These are phyloP conservation scores for Agrotis puta DNA, from an alignment of 2,888 invertebrate genomes.

Conservation along the genomic window DNA sequence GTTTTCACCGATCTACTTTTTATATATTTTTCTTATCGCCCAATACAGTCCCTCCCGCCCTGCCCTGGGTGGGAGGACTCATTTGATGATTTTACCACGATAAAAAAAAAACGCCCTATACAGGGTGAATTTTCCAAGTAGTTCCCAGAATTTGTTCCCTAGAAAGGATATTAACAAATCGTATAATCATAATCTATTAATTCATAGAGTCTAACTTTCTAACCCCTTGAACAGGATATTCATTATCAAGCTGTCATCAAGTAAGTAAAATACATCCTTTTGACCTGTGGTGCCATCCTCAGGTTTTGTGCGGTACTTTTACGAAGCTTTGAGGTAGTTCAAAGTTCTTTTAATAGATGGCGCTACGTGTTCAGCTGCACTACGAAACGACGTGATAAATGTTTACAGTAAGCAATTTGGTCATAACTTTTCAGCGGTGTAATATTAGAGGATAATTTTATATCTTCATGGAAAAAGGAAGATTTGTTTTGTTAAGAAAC, in stretches of 20 bases:
- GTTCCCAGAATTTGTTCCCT: no score
- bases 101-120: no score
- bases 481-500: not conserved
- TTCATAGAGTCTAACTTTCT: not conserved
- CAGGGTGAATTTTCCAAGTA: no score
- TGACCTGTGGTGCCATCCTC: conserved; percentile 50
- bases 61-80: no score
- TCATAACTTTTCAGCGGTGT: conserved; percentile 5
- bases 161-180: no score
- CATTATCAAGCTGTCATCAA: not conserved
- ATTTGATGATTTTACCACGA: no score
- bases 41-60: no score
- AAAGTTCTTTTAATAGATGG: conserved; percentile 54
- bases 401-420: not conserved
- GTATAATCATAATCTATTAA: no score
- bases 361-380: conserved; percentile 34
- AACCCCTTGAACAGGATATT: not conserved
- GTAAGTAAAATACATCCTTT: conserved; percentile 1
- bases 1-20: not conserved
- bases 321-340: conserved; percentile 23
- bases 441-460: no score
- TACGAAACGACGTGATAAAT: conserved; percentile 1
- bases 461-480: not conserved
- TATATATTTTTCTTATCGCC: no score
- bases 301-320: conserved; percentile 15